These are phyloP conservation scores for Odontamblyopus rebecca DNA, from an alignment of 2,797 vertebrate genomes.

Conservation along the genomic window DNA sequence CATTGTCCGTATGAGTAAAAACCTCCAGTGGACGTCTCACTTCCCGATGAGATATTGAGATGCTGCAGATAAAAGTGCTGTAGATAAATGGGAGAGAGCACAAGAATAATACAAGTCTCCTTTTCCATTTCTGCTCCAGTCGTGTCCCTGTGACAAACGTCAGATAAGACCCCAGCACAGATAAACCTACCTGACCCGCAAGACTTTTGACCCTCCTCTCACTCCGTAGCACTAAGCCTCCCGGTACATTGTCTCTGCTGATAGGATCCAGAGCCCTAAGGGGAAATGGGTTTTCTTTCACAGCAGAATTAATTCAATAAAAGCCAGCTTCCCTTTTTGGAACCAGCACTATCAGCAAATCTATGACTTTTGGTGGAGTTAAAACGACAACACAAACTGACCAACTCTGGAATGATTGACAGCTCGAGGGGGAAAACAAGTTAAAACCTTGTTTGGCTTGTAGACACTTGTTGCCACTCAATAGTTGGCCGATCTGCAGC, in stretches of 20 bases:
- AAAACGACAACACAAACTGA: background rate
- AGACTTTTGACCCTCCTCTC: conserved; percentile 54
- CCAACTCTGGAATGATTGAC: background rate
- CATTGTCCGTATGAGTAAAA: conserved; percentile 55
- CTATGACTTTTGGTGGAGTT: conserved; percentile 10
- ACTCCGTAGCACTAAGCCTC: conserved; percentile 39
- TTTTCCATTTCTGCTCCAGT: conserved; percentile 60
- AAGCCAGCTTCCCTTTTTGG: conserved; percentile 28
- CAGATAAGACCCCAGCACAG: conserved; percentile 61
- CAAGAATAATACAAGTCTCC: conserved; percentile 36
- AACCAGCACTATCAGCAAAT: conserved; percentile 6
- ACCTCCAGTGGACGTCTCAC: conserved; percentile 56
- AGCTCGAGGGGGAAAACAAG: background rate
- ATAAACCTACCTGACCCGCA: conserved; percentile 57
- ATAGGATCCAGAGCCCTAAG: conserved; percentile 32
- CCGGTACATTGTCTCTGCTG: conserved; percentile 41
- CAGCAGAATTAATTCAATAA: conserved; percentile 41
- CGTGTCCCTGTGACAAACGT: conserved; percentile 56
- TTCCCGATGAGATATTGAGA: conserved; percentile 63
- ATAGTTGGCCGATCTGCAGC: too few species aligned
- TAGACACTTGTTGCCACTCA: background rate
- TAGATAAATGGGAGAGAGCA: conserved; percentile 19
- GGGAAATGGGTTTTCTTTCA: conserved; percentile 35
- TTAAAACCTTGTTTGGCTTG: background rate
- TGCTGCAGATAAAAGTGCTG: conserved; percentile 49